phyloP scores from a whole-genome alignment of 2,113 vertebrate genomes.

The Felis chaus region DNA sequence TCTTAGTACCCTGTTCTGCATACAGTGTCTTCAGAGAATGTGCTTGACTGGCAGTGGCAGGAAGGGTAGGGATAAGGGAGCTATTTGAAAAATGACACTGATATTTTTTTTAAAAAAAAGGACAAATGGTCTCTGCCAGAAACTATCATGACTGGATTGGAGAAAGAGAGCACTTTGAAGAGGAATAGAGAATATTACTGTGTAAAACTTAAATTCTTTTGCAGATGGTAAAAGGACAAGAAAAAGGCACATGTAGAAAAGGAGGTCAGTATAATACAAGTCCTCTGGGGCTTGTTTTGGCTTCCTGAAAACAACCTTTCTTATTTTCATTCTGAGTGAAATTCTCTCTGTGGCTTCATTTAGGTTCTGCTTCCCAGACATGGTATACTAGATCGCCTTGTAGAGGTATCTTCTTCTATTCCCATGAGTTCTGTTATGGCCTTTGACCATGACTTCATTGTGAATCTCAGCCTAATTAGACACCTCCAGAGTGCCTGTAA shows the following conservation, averaged over 20 bases:
- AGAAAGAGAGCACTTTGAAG: background rate
- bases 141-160: background rate
- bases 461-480: background rate
- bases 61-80: background rate
- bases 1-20: background rate
- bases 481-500: background rate
- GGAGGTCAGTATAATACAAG: background rate
- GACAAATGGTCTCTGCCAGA: background rate
- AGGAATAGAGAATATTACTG: background rate
- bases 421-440: background rate
- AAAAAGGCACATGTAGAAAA: background rate
- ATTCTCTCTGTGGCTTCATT: background rate
- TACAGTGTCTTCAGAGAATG: background rate
- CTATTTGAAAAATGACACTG: slow-evolving; percentile 17
- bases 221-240: background rate
- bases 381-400: background rate
- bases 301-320: background rate
- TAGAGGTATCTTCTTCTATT: background rate
- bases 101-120: background rate
- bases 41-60: background rate
- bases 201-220: slow-evolving; percentile 57
- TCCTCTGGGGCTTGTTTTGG: background rate
- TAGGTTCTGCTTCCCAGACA: background rate
- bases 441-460: background rate
- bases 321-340: background rate